These are phyloP conservation scores for Phengaris arion DNA, from an alignment of 2,888 invertebrate genomes.

Conservation along the genomic window DNA sequence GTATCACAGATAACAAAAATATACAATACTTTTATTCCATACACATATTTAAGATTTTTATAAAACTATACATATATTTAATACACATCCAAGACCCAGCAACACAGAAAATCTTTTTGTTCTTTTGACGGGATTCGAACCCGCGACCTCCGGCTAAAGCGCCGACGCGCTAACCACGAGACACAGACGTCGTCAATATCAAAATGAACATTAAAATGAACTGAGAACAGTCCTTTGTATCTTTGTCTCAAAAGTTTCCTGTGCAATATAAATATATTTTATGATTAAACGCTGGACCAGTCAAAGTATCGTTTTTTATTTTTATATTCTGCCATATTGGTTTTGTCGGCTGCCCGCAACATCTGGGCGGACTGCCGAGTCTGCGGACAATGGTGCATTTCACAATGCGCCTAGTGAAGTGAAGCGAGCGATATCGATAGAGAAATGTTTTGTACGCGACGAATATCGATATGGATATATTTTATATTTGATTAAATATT, in stretches of 20 bases:
- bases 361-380: background rate
- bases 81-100: too few relatives aligned
- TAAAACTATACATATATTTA: too few relatives aligned
- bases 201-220: slow-evolving; percentile 4
- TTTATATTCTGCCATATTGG: background rate
- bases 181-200: background rate
- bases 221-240: background rate
- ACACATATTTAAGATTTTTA: too few relatives aligned
- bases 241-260: background rate
- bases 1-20: too few relatives aligned
- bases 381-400: slow-evolving; percentile 10
- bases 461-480: background rate
- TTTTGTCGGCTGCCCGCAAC: background rate
- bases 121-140: too few relatives aligned
- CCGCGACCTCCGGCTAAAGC: too few relatives aligned
- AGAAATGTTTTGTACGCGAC: background rate
- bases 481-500: too few relatives aligned
- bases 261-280: background rate
- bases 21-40: too few relatives aligned
- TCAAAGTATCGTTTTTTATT: background rate
- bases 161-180: too few relatives aligned
- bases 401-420: slow-evolving; percentile 7
- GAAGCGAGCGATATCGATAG: background rate
- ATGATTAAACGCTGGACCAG: background rate
- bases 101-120: too few relatives aligned